These are phyloP conservation scores for Vanacampus margaritifer DNA, from an alignment of 2,113 vertebrate genomes.

Conservation along the genomic window DNA sequence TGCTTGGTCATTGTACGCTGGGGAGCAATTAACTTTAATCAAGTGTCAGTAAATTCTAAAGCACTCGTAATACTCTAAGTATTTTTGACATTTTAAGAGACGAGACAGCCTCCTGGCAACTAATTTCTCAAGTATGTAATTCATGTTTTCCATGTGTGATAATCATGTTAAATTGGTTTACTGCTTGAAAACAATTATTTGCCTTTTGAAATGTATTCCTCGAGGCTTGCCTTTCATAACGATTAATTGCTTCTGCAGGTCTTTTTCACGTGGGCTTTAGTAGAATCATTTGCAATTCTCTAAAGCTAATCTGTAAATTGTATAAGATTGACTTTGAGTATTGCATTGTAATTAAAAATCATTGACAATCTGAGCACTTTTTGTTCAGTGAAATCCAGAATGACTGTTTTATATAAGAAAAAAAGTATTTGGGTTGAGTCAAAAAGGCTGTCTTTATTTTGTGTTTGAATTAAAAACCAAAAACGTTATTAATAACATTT, in stretches of 20 bases:
- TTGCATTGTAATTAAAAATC: too few species aligned
- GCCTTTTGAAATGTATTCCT: neutral
- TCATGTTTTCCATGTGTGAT: slow-evolving; percentile 12
- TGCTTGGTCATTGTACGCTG: slow-evolving; percentile 31
- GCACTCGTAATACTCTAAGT: slow-evolving; percentile 42
- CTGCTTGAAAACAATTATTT: slow-evolving; percentile 6
- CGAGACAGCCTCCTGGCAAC: neutral
- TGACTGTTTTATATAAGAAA: too few species aligned
- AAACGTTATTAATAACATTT: too few species aligned
- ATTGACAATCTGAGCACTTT: too few species aligned
- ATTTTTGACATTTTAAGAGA: slow-evolving; percentile 33
- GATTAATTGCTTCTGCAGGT: neutral
- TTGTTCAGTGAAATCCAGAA: too few species aligned
- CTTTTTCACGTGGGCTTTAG: neutral
- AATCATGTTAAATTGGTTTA: neutral
- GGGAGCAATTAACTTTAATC: slow-evolving; percentile 61
- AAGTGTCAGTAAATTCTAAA: slow-evolving; percentile 50
- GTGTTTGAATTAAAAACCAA: too few species aligned
- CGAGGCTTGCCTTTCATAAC: neutral
- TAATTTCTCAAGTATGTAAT: slow-evolving; percentile 11
- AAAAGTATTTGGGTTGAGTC: too few species aligned
- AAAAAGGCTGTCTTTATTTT: too few species aligned
- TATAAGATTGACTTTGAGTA: too few species aligned
- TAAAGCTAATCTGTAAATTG: neutral
- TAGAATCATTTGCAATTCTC: neutral